Evolutionary conservation across 2,797 vertebrate genomes (phyloP), one percentile per base, ranked within the genome.

Genomic region (Amphiprion clarkii): DNA sequence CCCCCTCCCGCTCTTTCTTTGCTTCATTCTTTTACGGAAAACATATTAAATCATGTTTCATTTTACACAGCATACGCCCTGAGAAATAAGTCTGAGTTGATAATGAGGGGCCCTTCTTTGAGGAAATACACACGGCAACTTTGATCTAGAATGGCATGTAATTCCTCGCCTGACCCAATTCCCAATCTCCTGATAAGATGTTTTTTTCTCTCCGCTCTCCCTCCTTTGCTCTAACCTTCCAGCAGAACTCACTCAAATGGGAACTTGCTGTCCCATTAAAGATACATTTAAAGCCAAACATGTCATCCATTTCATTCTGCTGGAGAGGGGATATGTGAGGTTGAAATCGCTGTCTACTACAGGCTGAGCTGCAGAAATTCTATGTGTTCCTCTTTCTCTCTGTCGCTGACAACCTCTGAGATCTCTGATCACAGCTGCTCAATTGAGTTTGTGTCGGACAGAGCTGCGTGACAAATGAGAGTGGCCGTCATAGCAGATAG

Each of bases 131-230:
- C 87, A 90, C 67, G 31, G 88, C 85, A 91, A 93, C 89, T 94
- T 89, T 94, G 84, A 92, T 93, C 85, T 91, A 76, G 88, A 93
- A 88, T 93, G 92, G 91, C 91, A 90, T 90, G 85, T 92, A 90
- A 92, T 93, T 94, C 90, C 79, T 91, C 27, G 71, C 84, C 84
- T 93, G 93, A 94, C 93, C 93, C 90, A 93, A 89, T 93, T 94
- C 90, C 87, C 84, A 90, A 91, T 92, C 89, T 90, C 82, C 78
- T 72, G 87, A 91, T 93, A 92, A 92, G 92, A 92, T 86, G 82
- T 78, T 66, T 81, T 80, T 79, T 78, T 3, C 49, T 44, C 48
- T 27, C 46, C 59, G 13, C 55, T 71, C 77, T 61, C 54, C 62
- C 59, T 79, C 55, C 53, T 60, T 81, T 76, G 59, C 86, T 82